Evolutionary conservation across 2,888 invertebrate species (phyloP), one percentile per base, ranked within the genome.

Genomic region (Scaptomyza parva): DNA sequence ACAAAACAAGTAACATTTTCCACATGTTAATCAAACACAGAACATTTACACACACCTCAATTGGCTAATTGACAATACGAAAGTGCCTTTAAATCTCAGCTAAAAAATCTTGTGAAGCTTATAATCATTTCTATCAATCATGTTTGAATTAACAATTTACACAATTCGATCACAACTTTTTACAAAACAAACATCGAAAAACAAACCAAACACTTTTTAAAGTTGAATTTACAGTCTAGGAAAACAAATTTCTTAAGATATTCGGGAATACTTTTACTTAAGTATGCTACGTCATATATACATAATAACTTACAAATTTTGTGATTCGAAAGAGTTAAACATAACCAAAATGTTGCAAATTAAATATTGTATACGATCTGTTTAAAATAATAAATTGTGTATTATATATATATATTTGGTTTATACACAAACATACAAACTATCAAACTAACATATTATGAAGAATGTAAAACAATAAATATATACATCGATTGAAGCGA

Each of bases 381-480:
- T 30, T 26, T 35, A 35, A 35, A 8, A 33, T 18, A 14, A n/a
- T n/a, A 48, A 52, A 20, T 47, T 28, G 5, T 48, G 14, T 48
- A 52, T 45, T 28, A 45, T 51, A 24, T 24, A 40, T 28, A 45
- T 51, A 24, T 24, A 40, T 26, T 70, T 70, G 52, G 40, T 14
- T 14, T 35, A 14, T 52, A 41, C 52, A 37, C 35, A 37, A 14
- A 48, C 22, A 20, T 45, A 54, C 40, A 26, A 22, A 40, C 52
- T 66, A 66, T 40, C 24, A 44, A 44, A 59, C 60, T 48, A 58
- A 52, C 39, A 30, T 9, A 35, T 53, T 18, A 28, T 45, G 28
- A 61, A 20, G 28, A 61, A 20, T 14, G 58, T 53, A 24, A 35
- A 50, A 28, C 41, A 54, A 60, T 51, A 51, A 57, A 58, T 52